Base-by-base conservation (phyloP, 2,888 invertebrate genomes). In the Aradus depressus region DNA sequence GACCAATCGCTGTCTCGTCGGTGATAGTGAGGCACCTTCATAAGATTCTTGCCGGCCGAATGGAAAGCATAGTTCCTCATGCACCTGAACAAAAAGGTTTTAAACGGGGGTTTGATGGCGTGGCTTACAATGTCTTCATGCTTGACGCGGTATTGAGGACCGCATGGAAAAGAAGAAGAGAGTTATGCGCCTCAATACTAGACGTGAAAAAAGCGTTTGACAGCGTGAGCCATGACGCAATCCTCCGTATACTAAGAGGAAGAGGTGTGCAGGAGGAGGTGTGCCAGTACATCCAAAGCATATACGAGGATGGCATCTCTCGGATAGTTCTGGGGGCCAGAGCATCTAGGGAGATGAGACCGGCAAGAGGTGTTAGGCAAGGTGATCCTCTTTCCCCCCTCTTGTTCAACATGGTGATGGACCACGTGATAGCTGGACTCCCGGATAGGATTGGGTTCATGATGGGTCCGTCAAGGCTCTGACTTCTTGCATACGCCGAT, bases 151-250 rank as follows among this genome's bases (percentile, higher is more conserved):
- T n/a, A n/a, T n/a, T n/a, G n/a, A n/a, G n/a, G n/a, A n/a, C n/a
- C n/a, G n/a, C n/a, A n/a, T n/a, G n/a, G n/a, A n/a, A n/a, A n/a
- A n/a, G n/a, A n/a, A n/a, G n/a, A n/a, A n/a, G n/a, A n/a, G n/a
- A n/a, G n/a, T 3, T 53, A 3, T 4, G 50, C 23, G 6, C 50
- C n/a, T 28, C 34, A n/a, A 32, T 39, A 31, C 28, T 6, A 10
- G 70, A 71, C 57, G 64, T 42, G 4, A 21, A 16, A 12, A 71
- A 70, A 58, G 70, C 69, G 3, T 70, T 68, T 56, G 69, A 69
- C 55, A 65, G 61, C 0, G 61, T 66, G 48, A 62, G 63, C n/a
- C 65, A 66, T 43, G 23, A 49, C 19, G 64, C 58, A 14, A 44
- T 57, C 2, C 18, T 57, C 25, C 58, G 56, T 3, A 60, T 65